Conservation (phyloP, 2,888 invertebrate species). For the Monoplex corrugatus region DNA sequence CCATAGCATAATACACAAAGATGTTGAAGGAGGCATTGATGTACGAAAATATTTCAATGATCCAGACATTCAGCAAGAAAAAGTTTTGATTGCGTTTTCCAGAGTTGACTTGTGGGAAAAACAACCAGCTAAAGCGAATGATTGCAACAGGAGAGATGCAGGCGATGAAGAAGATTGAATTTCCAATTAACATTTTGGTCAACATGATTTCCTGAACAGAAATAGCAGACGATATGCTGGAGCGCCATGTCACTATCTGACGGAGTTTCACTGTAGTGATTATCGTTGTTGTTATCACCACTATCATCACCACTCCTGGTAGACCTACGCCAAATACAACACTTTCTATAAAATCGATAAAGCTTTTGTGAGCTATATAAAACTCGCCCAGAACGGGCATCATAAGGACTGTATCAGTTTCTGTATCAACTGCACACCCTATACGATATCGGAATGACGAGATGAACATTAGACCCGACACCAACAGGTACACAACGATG, state of each 20-base stretch:
- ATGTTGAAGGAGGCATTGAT: constrained; percentile 4
- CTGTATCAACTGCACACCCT: neutral
- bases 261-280: neutral
- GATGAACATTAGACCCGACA: neutral
- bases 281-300: neutral
- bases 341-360: neutral
- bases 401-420: neutral
- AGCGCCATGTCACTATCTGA: neutral
- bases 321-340: neutral
- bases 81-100: constrained; percentile 8
- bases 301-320: neutral
- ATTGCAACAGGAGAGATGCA: neutral
- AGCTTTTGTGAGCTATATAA: neutral
- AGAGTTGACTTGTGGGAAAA: neutral
- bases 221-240: neutral
- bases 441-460: neutral
- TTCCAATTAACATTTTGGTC: constrained; percentile 21
- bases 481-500: neutral
- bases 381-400: neutral
- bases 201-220: constrained; percentile 3
- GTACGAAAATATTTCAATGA: neutral
- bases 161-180: neutral
- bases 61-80: neutral
- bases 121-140: neutral
- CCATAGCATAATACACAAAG: constrained; percentile 3